Conservation (phyloP, 2,888 invertebrate species). For the Fissipunctia ypsillon region DNA sequence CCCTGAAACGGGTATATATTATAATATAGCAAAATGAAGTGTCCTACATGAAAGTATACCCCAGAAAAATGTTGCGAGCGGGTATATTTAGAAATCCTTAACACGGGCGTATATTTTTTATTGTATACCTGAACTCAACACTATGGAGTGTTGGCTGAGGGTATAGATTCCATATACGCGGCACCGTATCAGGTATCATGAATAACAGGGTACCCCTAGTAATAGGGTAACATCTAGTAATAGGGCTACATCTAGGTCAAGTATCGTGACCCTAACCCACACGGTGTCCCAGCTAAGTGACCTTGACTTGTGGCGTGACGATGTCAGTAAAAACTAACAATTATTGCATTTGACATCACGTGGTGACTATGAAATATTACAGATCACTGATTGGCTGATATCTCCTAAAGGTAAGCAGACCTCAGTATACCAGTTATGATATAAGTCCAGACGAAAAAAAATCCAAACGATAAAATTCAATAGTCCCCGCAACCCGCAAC, state of each 20-base stretch:
- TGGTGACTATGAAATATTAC: not conserved
- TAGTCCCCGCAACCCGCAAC: not conserved
- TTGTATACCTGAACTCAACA: too few species aligned
- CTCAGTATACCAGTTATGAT: not conserved
- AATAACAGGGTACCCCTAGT: conserved; percentile 14
- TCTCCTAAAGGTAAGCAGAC: not conserved
- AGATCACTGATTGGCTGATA: not conserved
- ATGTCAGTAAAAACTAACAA: conserved; percentile 1
- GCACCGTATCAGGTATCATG: conserved; percentile 1
- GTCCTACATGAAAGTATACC: too few species aligned
- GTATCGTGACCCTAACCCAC: not conserved
- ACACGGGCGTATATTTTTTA: too few species aligned
- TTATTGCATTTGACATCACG: not conserved
- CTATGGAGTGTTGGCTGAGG: too few species aligned
- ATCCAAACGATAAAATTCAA: not conserved
- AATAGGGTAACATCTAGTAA: not conserved
- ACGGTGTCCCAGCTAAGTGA: not conserved
- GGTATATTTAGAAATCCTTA: too few species aligned
- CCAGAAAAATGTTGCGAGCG: too few species aligned
- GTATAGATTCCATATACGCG: too few species aligned
- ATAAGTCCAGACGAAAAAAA: not conserved
- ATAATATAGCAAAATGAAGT: too few species aligned
- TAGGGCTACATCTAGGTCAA: conserved; percentile 10
- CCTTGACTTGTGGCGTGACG: conserved; percentile 19
- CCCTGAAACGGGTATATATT: too few species aligned